Evolutionary conservation across 1,140 invertebrate species (phyloP).

Genomic region (Cotesia typhae): DNA sequence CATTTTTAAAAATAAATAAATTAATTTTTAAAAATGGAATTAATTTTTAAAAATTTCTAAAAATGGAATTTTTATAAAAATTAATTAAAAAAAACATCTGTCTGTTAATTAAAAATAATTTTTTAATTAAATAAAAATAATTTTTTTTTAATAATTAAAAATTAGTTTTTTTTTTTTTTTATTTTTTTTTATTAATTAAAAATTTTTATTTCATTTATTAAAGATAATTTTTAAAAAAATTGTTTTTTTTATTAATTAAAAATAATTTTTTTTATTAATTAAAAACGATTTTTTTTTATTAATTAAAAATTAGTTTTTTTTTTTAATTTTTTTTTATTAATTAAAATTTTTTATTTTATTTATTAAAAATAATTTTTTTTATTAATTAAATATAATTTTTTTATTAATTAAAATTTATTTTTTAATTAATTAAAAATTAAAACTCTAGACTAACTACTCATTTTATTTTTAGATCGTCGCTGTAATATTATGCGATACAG

Average conservation of each 20-base stretch:
- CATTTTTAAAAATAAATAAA: too few species aligned
- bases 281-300: too few species aligned
- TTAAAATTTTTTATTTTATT: neutral
- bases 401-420: constrained; percentile 24
- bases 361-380: neutral
- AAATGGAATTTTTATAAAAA: too few species aligned
- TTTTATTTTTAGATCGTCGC: constrained; percentile 82
- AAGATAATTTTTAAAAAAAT: too few species aligned
- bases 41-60: too few species aligned
- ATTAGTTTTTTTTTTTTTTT: neutral
- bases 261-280: too few species aligned
- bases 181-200: too few species aligned
- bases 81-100: too few species aligned
- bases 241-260: too few species aligned
- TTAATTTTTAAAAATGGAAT: too few species aligned
- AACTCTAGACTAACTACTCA: neutral
- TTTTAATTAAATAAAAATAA: neutral
- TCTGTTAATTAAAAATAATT: neutral
- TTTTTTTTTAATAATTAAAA: neutral
- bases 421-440: constrained; percentile 19
- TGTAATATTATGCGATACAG: constrained; percentile 93
- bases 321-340: too few species aligned
- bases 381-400: neutral
- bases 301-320: neutral
- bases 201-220: neutral